These are phyloP conservation scores for Urocyon cinereoargenteus DNA, from an alignment of 2,797 vertebrate genomes.

Conservation along the genomic window DNA sequence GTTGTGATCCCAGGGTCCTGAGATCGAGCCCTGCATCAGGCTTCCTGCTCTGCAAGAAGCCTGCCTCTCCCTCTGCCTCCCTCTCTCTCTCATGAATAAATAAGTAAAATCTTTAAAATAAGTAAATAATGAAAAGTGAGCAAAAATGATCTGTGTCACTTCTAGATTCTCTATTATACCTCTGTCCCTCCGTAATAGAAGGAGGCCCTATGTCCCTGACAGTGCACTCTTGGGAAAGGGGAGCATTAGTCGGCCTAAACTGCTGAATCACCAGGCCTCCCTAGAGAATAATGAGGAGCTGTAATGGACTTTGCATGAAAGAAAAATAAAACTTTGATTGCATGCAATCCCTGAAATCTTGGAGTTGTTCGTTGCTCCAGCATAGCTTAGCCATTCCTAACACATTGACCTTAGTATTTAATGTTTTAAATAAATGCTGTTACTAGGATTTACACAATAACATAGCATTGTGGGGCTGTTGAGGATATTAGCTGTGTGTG, in stretches of 20 bases:
- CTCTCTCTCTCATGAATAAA: neutral
- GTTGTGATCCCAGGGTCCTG: no score
- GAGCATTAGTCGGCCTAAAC: neutral
- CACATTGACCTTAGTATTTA: neutral
- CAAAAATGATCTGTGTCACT: neutral
- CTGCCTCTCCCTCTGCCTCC: no score
- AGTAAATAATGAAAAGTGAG: neutral
- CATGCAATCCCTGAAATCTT: neutral
- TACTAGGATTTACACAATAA: neutral
- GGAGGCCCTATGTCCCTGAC: neutral
- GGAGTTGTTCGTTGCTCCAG: neutral
- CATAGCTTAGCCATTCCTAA: neutral
- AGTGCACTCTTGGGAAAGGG: neutral
- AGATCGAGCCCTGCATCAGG: no score
- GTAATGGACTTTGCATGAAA: neutral
- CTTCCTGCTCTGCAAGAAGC: no score
- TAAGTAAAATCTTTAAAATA: neutral
- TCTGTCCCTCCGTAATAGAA: neutral
- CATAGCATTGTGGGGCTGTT: neutral
- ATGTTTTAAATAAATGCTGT: slow-evolving; percentile 23
- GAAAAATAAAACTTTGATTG: neutral
- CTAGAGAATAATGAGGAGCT: neutral
- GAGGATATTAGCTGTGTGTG: neutral
- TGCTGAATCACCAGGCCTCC: neutral
- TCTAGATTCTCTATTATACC: neutral